Base-by-base conservation (phyloP, 1,140 invertebrate species). In the Nomia melanderi region DNA sequence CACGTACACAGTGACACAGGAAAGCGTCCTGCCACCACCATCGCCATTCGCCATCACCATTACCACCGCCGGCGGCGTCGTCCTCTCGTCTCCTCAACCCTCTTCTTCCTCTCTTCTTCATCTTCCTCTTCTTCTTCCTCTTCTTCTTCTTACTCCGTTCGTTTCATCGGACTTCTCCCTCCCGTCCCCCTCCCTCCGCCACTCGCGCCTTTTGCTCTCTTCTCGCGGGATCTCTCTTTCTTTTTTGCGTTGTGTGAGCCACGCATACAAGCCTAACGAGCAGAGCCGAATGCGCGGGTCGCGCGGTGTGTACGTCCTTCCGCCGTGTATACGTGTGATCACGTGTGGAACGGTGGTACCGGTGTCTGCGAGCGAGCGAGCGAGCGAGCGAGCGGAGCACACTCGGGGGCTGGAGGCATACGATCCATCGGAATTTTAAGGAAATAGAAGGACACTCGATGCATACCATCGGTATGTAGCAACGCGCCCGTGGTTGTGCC, bases 1-100 rank as follows among this genome's bases (percentile, higher is more conserved):
- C 8, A 73, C 67, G 54, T 65, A 78, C 25, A 76, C 70, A 66
- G 39, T 47, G 70, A 69, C 78, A 79, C 50, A 57, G 69, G 70
- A 78, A 85, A 84, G 78, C 79, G 84, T 82, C 79, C 83, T 85
- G 82, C 83, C 78, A 84, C 82, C 81, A 82, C 84, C 86, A 87
- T 90, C 86, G 85, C 89, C 85, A 89, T 91, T 83, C 88, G 87
- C 90, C 88, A 90, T 90, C 87, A 88, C 90, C 90, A 91, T 91
- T 90, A 90, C 90, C 90, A 91, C 87, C 84, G 87, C 85, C 81
- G 81, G 74, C 86, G 87, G 82, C 83, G 59, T 78, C 76, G 54
- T 63, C 57, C 74, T 83, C 75, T 63, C 78, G 72, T 77, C 78
- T 77, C 73, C 78, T 83, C 81, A 79, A 76, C 77, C 72, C 64